Evolutionary conservation across 1,140 invertebrate genomes (phyloP).

Genomic region (Parapsyche elsis): DNA sequence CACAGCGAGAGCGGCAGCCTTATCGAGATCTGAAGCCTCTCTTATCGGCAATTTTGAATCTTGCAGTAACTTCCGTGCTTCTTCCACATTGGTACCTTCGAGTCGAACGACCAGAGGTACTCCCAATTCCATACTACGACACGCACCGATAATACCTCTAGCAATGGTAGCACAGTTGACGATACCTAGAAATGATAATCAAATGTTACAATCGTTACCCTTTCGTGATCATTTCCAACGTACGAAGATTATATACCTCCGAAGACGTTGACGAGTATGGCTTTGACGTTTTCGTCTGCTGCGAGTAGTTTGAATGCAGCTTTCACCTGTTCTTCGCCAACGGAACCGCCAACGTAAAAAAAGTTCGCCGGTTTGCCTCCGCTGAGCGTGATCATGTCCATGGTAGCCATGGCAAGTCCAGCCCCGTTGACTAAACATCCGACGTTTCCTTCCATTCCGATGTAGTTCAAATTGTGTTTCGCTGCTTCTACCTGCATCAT

Average conservation of each 20-base stretch:
- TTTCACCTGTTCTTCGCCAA: slow-evolving; percentile 91
- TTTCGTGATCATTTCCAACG: background rate
- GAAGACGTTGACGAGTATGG: slow-evolving; percentile 98
- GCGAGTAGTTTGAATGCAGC: slow-evolving; percentile 97
- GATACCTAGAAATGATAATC: slow-evolving; percentile 70
- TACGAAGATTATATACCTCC: slow-evolving; percentile 75
- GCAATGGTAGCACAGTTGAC: slow-evolving; percentile 98
- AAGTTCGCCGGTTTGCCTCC: slow-evolving; percentile 97
- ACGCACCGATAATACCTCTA: slow-evolving; percentile 92
- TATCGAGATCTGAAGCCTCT: slow-evolving; percentile 87
- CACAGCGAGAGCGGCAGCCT: slow-evolving; percentile 92
- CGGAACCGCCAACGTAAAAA: slow-evolving; percentile 94
- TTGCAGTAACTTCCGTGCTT: slow-evolving; percentile 78
- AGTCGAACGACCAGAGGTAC: slow-evolving; percentile 93
- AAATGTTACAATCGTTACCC: background rate
- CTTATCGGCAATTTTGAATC: slow-evolving; percentile 86
- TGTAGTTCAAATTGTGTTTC: slow-evolving; percentile 94
- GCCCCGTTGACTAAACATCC: slow-evolving; percentile 96
- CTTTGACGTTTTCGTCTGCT: slow-evolving; percentile 89
- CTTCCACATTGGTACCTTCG: slow-evolving; percentile 81
- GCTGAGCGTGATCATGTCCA: slow-evolving; percentile 96
- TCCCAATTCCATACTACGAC: slow-evolving; percentile 80
- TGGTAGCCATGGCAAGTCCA: slow-evolving; percentile 98
- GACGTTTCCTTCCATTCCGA: slow-evolving; percentile 98
- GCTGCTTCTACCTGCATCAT: slow-evolving; percentile 79